These are phyloP conservation scores for Orius laevigatus DNA, from an alignment of 1,140 invertebrate genomes.

Conservation along the genomic window DNA sequence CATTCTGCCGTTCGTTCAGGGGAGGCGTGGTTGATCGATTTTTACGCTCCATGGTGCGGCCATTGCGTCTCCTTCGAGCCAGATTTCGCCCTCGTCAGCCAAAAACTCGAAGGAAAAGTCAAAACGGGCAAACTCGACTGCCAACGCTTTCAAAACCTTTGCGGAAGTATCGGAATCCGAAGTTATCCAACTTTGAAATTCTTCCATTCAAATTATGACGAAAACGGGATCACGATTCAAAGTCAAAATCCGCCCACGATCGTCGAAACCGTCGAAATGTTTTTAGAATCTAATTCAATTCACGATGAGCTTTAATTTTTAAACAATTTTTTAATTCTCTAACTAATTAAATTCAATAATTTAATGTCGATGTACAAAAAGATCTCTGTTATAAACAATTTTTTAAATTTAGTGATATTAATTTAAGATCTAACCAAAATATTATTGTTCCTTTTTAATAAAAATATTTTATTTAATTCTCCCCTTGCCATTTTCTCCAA, in stretches of 20 bases:
- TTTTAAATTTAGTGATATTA: no score
- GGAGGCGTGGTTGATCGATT: conserved; percentile 46
- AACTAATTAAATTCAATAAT: background rate
- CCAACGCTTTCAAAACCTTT: conserved; percentile 29
- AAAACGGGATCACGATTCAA: conserved; percentile 14
- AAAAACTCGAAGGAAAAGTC: conserved; percentile 34
- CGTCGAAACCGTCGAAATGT: conserved; percentile 11
- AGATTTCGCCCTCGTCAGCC: conserved; percentile 44
- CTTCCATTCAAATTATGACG: conserved; percentile 18
- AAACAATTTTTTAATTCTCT: conserved; percentile 5
- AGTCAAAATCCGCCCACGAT: conserved; percentile 14
- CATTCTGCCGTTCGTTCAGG: conserved; percentile 22
- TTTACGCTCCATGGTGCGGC: conserved; percentile 57
- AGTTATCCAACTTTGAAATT: conserved; percentile 36
- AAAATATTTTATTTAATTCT: no score
- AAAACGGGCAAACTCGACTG: conserved; percentile 40
- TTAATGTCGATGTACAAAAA: background rate
- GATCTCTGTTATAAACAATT: background rate
- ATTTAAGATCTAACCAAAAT: no score
- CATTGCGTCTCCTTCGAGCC: conserved; percentile 52
- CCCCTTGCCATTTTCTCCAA: no score
- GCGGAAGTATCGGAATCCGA: conserved; percentile 30
- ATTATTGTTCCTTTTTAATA: no score
- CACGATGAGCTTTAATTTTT: conserved; percentile 16
- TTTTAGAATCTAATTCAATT: background rate